Conservation (phyloP, 2,888 invertebrate genomes). For the Tipula lateralis region DNA sequence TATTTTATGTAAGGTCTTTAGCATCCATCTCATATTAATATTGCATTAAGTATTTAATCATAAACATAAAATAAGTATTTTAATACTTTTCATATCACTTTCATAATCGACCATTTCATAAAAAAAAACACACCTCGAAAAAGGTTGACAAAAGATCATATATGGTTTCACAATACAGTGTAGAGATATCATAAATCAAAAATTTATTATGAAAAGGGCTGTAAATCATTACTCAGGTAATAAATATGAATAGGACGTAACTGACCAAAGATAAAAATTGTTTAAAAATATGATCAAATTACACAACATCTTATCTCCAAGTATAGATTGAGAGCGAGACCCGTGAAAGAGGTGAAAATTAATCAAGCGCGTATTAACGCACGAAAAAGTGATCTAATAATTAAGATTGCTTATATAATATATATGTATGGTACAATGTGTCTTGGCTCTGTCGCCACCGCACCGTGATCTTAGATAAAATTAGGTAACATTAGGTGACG, state of each 20-base stretch:
- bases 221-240: neutral
- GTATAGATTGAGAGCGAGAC: neutral
- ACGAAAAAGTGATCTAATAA: neutral
- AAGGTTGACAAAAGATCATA: conserved; percentile 7
- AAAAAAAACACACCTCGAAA: neutral
- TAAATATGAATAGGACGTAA: neutral
- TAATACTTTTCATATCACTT: neutral
- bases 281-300: neutral
- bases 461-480: neutral
- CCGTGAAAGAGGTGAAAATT: neutral
- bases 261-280: neutral
- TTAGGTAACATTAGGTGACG: neutral
- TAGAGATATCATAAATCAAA: neutral
- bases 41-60: neutral
- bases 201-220: neutral
- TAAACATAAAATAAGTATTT: neutral
- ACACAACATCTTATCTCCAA: neutral
- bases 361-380: neutral
- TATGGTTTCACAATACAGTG: neutral
- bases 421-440: no score
- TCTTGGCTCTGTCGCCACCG: neutral
- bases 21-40: neutral
- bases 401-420: neutral
- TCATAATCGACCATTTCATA: neutral
- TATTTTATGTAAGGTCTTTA: neutral